phyloP scores from a whole-genome alignment of 1,140 invertebrate species.

The Euura saliciscinereae region DNA sequence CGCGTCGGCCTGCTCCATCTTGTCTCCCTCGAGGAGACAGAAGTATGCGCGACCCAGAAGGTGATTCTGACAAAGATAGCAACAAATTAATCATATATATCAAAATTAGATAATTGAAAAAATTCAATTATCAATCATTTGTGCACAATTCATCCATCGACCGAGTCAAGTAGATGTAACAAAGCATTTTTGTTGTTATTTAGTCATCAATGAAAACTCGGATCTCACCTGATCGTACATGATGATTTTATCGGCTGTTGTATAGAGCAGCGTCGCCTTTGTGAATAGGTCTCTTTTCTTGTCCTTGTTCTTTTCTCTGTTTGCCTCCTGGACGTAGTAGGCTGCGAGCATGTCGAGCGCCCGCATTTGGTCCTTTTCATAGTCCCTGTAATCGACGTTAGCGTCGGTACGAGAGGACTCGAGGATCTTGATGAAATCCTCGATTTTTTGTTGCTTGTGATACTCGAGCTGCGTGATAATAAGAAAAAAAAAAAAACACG shows the following conservation, averaged over 20 bases:
- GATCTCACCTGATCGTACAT: conserved; percentile 95
- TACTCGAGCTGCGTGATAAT: conserved; percentile 80
- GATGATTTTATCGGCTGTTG: conserved; percentile 98
- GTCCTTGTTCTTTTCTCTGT: conserved; percentile 95
- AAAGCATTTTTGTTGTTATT: not conserved
- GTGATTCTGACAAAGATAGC: conserved; percentile 77
- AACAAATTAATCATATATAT: conserved; percentile 15
- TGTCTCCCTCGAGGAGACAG: conserved; percentile 96
- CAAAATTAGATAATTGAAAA: conserved; percentile 18
- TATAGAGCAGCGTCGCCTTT: conserved; percentile 96
- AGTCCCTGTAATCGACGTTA: conserved; percentile 87
- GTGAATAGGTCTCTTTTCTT: conserved; percentile 94
- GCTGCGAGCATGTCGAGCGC: conserved; percentile 95
- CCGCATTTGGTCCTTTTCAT: conserved; percentile 97
- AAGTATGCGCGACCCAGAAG: conserved; percentile 97
- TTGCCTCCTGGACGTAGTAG: conserved; percentile 97
- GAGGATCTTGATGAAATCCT: conserved; percentile 93
- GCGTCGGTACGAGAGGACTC: conserved; percentile 88
- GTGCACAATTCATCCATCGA: too few relatives aligned
- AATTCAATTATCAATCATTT: conserved; percentile 20
- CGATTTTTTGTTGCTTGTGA: conserved; percentile 91
- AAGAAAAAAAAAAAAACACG: not conserved
- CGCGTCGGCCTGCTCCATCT: conserved; percentile 99
- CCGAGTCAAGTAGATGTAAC: too few relatives aligned
- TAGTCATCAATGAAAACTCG: not conserved